Base-by-base conservation (phyloP, 2,888 invertebrate genomes). In the Peribatodes rhomboidaria region DNA sequence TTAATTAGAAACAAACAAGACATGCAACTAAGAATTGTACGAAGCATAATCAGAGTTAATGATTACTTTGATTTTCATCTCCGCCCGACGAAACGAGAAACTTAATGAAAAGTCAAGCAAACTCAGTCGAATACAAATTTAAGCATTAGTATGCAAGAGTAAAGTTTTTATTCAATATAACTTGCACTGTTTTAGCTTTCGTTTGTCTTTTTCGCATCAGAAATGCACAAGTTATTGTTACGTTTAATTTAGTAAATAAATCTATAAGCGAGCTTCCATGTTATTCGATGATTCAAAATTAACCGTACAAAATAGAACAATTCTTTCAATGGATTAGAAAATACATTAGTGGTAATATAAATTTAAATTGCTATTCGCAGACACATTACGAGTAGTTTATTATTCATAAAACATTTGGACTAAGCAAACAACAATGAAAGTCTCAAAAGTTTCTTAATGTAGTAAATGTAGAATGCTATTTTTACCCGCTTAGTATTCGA, bases 111-210 rank as follows among this genome's bases (percentile, higher is more conserved):
- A 90, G 90, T 91, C 90, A 90, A 90, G 86, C 85, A 87, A 90
- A 90, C 90, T 90, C 87, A 82, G 86, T 83, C 87, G 90, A 91
- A 90, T 91, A 91, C 86, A 90, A 91, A 91, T 89, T 90, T 88
- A 80, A 87, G 79, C 88, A 91, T 92, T 92, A 92, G 89, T 92
- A 92, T 92, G 90, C 92, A 92, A 90, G 89, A 89, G 83, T 82
- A 89, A 92, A 91, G 90, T 92, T 91, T 90, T 88, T 88, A 92
- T 92, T 92, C 83, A 89, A 92, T 92, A 89, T 86, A 89, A 87
- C 89, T 90, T 89, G 89, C 88, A 87, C 78, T 86, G 88, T 86
- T 90, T 88, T 87, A 90, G 88, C 86, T 85, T 84, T 78, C 78
- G 83, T 85, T 90, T 88, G 85, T 88, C 81, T 90, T 87, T 83